These are phyloP conservation scores for Taphrorychus bicolor DNA, from an alignment of 2,888 invertebrate species.

Conservation along the genomic window DNA sequence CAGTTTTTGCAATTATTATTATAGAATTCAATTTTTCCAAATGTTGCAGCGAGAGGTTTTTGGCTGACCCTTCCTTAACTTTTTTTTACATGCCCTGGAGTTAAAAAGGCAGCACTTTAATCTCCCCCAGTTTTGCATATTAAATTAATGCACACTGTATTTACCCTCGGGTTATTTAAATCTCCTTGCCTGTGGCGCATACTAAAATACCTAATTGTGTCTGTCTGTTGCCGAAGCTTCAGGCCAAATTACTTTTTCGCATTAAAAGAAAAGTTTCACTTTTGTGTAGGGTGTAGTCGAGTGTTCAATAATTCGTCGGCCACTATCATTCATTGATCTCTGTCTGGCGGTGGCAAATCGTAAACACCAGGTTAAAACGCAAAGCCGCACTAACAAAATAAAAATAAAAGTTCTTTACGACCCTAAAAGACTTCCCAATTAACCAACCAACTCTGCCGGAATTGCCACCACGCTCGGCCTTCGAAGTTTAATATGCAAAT, in stretches of 20 bases:
- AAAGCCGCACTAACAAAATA: no score
- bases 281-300: no score
- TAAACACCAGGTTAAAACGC: no score
- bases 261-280: no score
- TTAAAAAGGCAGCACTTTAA: neutral
- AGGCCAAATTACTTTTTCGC: no score
- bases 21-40: neutral
- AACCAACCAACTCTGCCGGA: neutral
- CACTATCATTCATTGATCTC: no score
- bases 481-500: conserved; percentile 25
- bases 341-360: no score
- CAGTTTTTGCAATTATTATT: neutral
- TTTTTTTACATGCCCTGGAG: neutral
- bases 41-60: neutral
- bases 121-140: neutral
- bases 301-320: no score
- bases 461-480: conserved; percentile 9
- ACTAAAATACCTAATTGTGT: neutral
- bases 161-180: neutral
- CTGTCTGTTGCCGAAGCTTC: no score
- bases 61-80: neutral
- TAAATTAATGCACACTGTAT: neutral
- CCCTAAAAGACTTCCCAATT: no score
- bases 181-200: neutral
- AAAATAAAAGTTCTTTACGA: no score